These are phyloP conservation scores for Macrotis lagotis DNA, from an alignment of 2,113 vertebrate species.

Conservation along the genomic window DNA sequence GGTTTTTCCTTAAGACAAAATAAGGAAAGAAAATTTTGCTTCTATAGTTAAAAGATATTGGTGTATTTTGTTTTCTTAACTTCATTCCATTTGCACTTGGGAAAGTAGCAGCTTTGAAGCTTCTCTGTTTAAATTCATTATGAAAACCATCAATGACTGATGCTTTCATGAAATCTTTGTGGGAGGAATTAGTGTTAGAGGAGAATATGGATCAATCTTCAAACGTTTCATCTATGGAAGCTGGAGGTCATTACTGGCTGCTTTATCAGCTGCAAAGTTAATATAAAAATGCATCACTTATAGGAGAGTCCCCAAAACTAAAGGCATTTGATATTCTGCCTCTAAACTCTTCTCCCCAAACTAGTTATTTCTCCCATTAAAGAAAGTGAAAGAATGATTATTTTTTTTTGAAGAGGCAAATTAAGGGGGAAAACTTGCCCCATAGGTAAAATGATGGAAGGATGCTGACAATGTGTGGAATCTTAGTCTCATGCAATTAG, in stretches of 20 bases:
- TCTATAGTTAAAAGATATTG: slow-evolving; percentile 17
- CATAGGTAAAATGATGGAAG: neutral
- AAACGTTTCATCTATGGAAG: slow-evolving; percentile 57
- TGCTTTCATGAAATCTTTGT: slow-evolving; percentile 62
- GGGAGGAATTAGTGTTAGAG: slow-evolving; percentile 52
- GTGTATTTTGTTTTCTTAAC: slow-evolving; percentile 68
- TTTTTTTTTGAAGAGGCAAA: neutral
- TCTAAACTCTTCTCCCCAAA: slow-evolving; percentile 13
- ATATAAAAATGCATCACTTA: slow-evolving; percentile 56
- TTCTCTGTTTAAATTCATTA: slow-evolving; percentile 71
- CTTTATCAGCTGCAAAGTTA: slow-evolving; percentile 61
- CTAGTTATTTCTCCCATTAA: neutral
- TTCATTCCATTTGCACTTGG: slow-evolving; percentile 50
- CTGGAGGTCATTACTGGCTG: slow-evolving; percentile 51
- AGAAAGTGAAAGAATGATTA: neutral
- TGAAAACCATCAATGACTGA: slow-evolving; percentile 47
- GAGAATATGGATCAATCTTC: slow-evolving; percentile 61
- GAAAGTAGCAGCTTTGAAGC: slow-evolving; percentile 54
- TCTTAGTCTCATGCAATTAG: slow-evolving; percentile 27
- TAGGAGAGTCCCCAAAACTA: slow-evolving; percentile 1
- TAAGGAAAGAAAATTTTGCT: slow-evolving; percentile 40
- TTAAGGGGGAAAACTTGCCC: neutral
- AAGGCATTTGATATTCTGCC: neutral
- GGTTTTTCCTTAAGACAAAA: neutral
- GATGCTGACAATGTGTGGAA: neutral